A percentile compares a stretch with the other conserved stretches of the same genome.
Conservation (phyloP, 2,797 vertebrate genomes). For the Cossypha caffra region DNA sequence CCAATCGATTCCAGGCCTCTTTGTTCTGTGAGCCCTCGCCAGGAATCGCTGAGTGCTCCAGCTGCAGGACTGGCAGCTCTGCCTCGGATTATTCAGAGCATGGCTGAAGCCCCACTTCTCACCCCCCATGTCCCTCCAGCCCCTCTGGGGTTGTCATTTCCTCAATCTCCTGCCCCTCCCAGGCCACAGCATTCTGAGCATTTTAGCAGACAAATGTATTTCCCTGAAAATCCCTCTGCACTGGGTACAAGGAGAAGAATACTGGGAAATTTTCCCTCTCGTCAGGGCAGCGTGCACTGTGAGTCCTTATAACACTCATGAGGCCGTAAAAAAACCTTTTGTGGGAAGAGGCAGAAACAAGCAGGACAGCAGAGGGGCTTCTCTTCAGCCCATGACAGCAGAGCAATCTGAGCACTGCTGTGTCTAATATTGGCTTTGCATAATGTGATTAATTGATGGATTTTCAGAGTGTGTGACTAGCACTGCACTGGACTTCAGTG, state of each 20-base stretch:
- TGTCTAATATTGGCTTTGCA: background rate
- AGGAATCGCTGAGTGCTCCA: background rate
- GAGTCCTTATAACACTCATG: background rate
- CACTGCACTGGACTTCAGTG: background rate
- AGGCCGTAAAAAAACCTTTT: background rate
- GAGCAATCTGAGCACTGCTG: background rate
- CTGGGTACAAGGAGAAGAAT: background rate
- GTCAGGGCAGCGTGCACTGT: background rate
- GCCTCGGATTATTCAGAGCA: background rate
- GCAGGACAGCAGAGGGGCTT: background rate
- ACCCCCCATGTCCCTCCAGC: background rate
- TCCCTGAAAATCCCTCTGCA: background rate
- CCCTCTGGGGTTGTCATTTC: background rate
- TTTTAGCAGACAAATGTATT: background rate
- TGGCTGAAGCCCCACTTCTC: accelerated
- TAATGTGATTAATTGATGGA: constrained; percentile 27
- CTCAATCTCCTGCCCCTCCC: background rate
- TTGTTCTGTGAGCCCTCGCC: background rate
- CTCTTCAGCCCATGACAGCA: background rate
- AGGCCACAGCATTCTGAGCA: background rate
- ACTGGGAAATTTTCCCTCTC: background rate
- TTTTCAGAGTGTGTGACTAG: background rate
- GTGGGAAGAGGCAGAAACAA: background rate
- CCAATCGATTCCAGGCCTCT: constrained; percentile 1
- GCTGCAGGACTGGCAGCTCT: background rate